Evolutionary conservation across 2,797 vertebrate genomes (phyloP).

Genomic region (Gallirallus australis): DNA sequence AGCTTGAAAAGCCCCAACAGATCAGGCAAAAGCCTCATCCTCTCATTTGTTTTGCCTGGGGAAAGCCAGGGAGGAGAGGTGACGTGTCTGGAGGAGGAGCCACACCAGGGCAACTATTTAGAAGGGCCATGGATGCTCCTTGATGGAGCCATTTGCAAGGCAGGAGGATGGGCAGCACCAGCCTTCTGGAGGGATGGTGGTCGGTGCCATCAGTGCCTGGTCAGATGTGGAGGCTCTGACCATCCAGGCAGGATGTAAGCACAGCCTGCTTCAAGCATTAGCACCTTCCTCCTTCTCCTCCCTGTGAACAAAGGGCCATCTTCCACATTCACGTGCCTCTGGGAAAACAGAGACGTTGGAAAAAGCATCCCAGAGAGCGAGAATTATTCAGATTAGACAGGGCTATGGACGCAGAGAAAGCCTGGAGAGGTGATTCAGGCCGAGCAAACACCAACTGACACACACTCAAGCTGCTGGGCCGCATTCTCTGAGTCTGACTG

Average conservation of each 20-base stretch:
- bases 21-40: neutral
- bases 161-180: neutral
- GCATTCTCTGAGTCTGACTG: neutral
- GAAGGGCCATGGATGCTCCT: neutral
- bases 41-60: neutral
- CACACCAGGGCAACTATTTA: rapidly evolving
- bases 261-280: rapidly evolving
- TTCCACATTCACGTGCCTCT: rapidly evolving
- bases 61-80: neutral
- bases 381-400: neutral
- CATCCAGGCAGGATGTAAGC: rapidly evolving
- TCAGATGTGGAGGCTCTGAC: rapidly evolving
- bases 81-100: neutral
- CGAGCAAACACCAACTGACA: neutral
- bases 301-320: neutral
- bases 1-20: neutral
- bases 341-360: neutral
- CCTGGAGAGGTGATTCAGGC: neutral
- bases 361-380: neutral
- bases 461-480: neutral
- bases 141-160: rapidly evolving
- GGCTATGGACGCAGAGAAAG: neutral
- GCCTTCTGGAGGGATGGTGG: neutral
- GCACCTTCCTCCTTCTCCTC: neutral
- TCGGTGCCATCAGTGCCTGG: rapidly evolving